These are phyloP conservation scores for Mustelus asterias DNA, from an alignment of 2,113 vertebrate species.

Conservation along the genomic window DNA sequence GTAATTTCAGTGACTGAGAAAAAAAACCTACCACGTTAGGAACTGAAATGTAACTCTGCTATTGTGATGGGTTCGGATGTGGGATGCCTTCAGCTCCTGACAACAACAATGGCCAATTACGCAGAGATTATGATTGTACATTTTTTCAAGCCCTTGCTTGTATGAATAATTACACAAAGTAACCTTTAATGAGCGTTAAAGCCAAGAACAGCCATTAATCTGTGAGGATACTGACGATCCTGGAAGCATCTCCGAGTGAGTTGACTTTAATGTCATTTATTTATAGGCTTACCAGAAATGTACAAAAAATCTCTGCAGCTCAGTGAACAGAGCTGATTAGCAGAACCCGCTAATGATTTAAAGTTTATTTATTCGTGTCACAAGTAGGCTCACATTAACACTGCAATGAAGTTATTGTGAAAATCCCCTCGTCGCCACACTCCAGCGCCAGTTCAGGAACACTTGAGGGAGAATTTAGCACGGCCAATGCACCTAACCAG, in stretches of 20 bases:
- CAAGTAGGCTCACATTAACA: too few species aligned
- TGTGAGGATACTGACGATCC: background rate
- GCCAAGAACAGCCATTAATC: slow-evolving; percentile 7
- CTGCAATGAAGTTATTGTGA: too few species aligned
- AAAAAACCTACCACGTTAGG: background rate
- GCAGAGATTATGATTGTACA: background rate
- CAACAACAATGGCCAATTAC: background rate
- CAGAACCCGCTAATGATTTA: background rate
- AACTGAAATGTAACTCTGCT: background rate
- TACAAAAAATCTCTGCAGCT: background rate
- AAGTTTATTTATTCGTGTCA: too few species aligned
- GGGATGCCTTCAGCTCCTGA: background rate
- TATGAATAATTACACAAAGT: background rate
- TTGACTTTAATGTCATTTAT: slow-evolving; percentile 26
- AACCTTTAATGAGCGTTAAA: background rate
- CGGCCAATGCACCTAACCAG: too few species aligned
- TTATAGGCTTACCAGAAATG: background rate
- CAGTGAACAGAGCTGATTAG: background rate
- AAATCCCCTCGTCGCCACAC: too few species aligned
- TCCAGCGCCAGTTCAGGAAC: too few species aligned
- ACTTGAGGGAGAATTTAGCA: too few species aligned
- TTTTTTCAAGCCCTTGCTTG: background rate
- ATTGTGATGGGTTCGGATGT: background rate
- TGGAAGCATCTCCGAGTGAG: background rate
- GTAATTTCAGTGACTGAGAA: slow-evolving; percentile 1